These are phyloP conservation scores for Drosophila lacicola DNA, from an alignment of 2,888 invertebrate species.

Conservation along the genomic window DNA sequence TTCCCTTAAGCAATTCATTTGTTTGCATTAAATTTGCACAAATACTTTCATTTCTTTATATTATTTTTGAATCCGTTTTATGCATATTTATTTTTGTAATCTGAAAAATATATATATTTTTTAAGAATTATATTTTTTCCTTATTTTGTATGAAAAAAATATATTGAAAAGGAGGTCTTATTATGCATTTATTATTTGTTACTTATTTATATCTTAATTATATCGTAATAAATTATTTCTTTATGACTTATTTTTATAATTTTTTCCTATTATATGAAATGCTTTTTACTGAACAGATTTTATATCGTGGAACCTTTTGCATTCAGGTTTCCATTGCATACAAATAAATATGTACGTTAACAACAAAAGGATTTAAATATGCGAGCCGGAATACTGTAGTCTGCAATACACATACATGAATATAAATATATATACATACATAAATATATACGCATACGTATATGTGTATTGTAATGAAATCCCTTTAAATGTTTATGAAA, in stretches of 20 bases:
- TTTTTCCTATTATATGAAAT: slow-evolving; percentile 9
- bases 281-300: slow-evolving; percentile 15
- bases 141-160: no score
- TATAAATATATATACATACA: slow-evolving; percentile 16
- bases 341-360: slow-evolving; percentile 35
- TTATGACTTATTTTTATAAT: not conserved
- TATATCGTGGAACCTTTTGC: not conserved
- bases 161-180: not conserved
- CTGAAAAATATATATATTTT: no score
- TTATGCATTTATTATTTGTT: not conserved
- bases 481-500: slow-evolving; percentile 80
- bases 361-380: slow-evolving; percentile 50
- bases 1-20: no score
- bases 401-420: slow-evolving; percentile 10
- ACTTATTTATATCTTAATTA: not conserved
- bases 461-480: slow-evolving; percentile 73
- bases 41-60: no score
- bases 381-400: slow-evolving; percentile 21
- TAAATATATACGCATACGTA: slow-evolving; percentile 12
- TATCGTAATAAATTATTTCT: not conserved
- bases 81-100: no score
- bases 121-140: no score
- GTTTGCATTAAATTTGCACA: not conserved
- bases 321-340: slow-evolving; percentile 12
- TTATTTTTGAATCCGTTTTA: no score